phyloP scores from a whole-genome alignment of 2,797 vertebrate genomes.

The Serranus cabrilla region DNA sequence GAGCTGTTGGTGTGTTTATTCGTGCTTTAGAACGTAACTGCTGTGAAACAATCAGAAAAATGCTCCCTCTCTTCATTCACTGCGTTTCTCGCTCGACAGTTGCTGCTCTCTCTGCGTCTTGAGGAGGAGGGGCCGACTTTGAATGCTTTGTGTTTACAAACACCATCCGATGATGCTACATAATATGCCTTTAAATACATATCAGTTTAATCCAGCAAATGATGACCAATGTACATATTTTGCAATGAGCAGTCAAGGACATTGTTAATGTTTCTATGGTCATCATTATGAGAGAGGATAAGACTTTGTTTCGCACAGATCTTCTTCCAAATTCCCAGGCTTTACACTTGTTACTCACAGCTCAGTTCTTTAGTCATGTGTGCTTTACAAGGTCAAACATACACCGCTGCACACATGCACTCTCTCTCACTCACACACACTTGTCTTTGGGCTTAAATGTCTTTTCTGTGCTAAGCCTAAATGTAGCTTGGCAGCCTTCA shows the following conservation, averaged over 20 bases:
- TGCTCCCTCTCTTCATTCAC: no score
- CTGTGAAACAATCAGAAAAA: no score
- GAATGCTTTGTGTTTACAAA: no score
- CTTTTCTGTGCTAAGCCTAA: slow-evolving; percentile 39
- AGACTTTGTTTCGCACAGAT: slow-evolving; percentile 20
- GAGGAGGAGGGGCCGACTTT: no score
- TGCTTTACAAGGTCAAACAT: slow-evolving; percentile 41
- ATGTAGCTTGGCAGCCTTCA: slow-evolving; percentile 60
- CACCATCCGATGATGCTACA: no score
- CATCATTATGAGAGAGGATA: slow-evolving; percentile 13
- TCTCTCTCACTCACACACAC: slow-evolving; percentile 5
- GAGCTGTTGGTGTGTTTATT: no score
- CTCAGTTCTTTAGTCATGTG: slow-evolving; percentile 45
- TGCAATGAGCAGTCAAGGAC: neutral
- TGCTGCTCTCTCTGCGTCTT: no score
- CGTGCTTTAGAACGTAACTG: no score
- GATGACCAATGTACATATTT: neutral
- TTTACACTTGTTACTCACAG: slow-evolving; percentile 51
- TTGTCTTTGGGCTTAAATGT: slow-evolving; percentile 55
- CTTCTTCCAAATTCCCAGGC: slow-evolving; percentile 23
- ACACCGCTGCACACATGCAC: slow-evolving; percentile 19
- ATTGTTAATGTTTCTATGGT: slow-evolving; percentile 15
- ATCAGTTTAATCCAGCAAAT: neutral
- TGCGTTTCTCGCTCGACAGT: no score
- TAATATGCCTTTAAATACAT: no score